Conservation (phyloP, 2,113 vertebrate species). For the Ictidomys tridecemlineatus region DNA sequence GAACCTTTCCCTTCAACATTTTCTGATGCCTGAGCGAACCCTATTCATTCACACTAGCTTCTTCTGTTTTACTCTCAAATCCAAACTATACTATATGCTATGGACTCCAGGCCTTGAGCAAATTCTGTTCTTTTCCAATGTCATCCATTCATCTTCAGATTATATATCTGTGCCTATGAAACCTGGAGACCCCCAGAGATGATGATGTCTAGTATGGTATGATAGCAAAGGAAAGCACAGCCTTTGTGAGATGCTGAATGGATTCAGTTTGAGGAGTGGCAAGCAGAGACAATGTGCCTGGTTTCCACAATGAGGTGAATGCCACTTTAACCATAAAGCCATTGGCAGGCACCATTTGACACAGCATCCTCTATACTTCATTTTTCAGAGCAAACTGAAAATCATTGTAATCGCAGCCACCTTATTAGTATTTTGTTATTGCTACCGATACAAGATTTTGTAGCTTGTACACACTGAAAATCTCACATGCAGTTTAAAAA, state of each 20-base stretch:
- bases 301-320: background rate
- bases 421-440: constrained; percentile 46
- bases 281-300: background rate
- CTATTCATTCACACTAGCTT: background rate
- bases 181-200: background rate
- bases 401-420: background rate
- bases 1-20: background rate
- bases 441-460: background rate
- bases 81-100: background rate
- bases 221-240: background rate
- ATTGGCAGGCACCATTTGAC: background rate
- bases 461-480: background rate
- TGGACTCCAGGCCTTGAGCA: background rate
- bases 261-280: background rate
- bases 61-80: background rate
- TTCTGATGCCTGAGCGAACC: background rate
- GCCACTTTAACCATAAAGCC: background rate
- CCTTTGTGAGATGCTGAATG: background rate
- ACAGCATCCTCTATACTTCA: background rate
- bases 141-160: background rate
- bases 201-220: background rate
- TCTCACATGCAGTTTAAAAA: background rate
- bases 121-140: background rate
- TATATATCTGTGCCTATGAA: background rate
- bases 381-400: constrained; percentile 43